These are phyloP conservation scores for Nasonovia ribisnigri DNA, from an alignment of 2,888 invertebrate genomes.

Conservation along the genomic window DNA sequence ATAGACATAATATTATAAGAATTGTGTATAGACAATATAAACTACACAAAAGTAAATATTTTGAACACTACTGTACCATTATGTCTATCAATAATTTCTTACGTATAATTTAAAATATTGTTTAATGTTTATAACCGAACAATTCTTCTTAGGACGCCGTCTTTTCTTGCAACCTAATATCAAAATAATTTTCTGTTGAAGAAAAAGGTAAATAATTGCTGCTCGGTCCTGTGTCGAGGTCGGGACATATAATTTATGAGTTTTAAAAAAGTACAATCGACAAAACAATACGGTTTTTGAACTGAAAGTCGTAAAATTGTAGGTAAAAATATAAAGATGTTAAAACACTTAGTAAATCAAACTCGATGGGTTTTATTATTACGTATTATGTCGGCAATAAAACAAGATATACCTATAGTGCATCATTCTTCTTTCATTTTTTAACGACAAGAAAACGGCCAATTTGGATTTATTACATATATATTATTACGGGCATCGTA, in stretches of 20 bases:
- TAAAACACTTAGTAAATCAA: slow-evolving; percentile 47
- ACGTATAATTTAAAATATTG: background rate
- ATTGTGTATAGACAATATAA: background rate
- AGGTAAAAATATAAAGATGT: slow-evolving; percentile 44
- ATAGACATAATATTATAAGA: background rate
- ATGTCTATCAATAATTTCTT: background rate
- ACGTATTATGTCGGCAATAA: slow-evolving; percentile 40
- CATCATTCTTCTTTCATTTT: slow-evolving; percentile 34
- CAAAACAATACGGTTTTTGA: slow-evolving; percentile 27
- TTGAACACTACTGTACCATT: background rate
- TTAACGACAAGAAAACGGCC: slow-evolving; percentile 51
- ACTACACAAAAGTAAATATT: background rate
- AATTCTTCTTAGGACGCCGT: background rate
- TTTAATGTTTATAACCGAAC: background rate
- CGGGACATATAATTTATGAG: slow-evolving; percentile 27
- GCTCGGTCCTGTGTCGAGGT: background rate
- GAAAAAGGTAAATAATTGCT: background rate
- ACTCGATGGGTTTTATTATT: slow-evolving; percentile 47
- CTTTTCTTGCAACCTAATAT: background rate
- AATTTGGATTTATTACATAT: slow-evolving; percentile 30
- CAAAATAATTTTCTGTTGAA: slow-evolving; percentile 12
- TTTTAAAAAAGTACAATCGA: slow-evolving; percentile 11
- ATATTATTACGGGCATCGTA: background rate
- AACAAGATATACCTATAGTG: background rate
- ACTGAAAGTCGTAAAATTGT: slow-evolving; percentile 38